phyloP scores from a whole-genome alignment of 2,888 invertebrate species.

The Anaspis maculata region DNA sequence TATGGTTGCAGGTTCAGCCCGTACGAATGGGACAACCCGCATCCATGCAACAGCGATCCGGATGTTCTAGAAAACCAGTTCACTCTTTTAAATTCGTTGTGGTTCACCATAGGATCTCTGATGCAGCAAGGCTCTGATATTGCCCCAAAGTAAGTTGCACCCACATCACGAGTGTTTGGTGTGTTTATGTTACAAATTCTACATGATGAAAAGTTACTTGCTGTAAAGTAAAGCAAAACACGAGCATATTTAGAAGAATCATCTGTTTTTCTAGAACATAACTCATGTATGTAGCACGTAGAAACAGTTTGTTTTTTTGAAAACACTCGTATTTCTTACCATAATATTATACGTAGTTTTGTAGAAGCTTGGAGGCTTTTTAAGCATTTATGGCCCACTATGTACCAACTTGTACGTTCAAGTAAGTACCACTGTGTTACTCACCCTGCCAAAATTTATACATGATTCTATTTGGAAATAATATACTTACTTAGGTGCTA shows the following conservation, averaged over 20 bases:
- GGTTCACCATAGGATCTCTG: slow-evolving; percentile 90
- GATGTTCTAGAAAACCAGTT: slow-evolving; percentile 85
- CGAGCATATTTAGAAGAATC: too few relatives aligned
- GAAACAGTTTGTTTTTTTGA: background rate
- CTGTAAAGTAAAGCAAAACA: too few relatives aligned
- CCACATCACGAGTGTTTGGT: background rate
- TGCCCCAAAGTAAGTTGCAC: slow-evolving; percentile 79
- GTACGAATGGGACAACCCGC: slow-evolving; percentile 88
- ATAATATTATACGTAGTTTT: background rate
- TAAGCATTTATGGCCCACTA: too few relatives aligned
- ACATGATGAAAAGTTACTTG: slow-evolving; percentile 17
- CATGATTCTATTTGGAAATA: too few relatives aligned
- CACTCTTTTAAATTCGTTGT: slow-evolving; percentile 84
- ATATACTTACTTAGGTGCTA: too few relatives aligned
- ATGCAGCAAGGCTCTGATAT: slow-evolving; percentile 91
- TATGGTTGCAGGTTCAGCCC: slow-evolving; percentile 71
- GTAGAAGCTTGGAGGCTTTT: too few relatives aligned
- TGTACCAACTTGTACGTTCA: too few relatives aligned
- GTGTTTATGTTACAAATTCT: background rate
- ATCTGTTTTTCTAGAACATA: too few relatives aligned
- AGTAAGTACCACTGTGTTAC: too few relatives aligned
- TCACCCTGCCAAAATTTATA: too few relatives aligned
- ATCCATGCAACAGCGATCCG: slow-evolving; percentile 76
- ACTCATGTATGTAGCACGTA: too few relatives aligned
- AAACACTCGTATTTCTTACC: background rate